A percentile compares a stretch with the other conserved stretches of the same genome.
These are phyloP conservation scores for Drosophila quinaria DNA, from an alignment of 2,888 invertebrate species.

Conservation along the genomic window DNA sequence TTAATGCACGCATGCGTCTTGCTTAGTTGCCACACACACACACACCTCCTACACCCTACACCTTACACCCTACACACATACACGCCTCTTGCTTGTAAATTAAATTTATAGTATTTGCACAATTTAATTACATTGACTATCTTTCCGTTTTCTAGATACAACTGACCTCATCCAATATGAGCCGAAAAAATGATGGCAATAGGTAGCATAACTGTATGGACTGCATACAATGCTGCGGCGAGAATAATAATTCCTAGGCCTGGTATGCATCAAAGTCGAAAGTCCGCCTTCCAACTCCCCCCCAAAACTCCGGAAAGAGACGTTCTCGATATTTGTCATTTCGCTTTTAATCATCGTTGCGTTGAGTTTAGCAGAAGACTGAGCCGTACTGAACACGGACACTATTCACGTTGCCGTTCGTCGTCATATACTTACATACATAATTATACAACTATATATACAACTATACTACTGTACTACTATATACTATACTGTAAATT, in stretches of 20 bases:
- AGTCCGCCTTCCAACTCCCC: conserved; percentile 27
- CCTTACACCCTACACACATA: neutral
- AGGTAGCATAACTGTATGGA: conserved; percentile 91
- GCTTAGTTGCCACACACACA: conserved; percentile 20
- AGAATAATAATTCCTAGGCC: conserved; percentile 86
- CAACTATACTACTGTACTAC: conserved; percentile 21
- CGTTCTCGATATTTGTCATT: conserved; percentile 31
- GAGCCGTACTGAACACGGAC: conserved; percentile 71
- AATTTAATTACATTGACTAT: conserved; percentile 1
- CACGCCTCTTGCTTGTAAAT: neutral
- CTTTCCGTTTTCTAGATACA: conserved; percentile 77
- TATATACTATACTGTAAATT: conserved; percentile 20
- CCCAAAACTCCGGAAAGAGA: conserved; percentile 10
- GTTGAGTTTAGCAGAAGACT: conserved; percentile 79
- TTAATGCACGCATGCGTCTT: conserved; percentile 49
- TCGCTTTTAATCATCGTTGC: conserved; percentile 45
- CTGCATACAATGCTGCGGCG: conserved; percentile 89
- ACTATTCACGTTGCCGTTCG: conserved; percentile 77
- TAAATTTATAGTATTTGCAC: neutral
- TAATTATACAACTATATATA: conserved; percentile 32
- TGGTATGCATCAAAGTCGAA: conserved; percentile 48
- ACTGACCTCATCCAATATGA: conserved; percentile 84
- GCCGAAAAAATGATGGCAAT: conserved; percentile 85
- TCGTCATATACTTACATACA: conserved; percentile 62
- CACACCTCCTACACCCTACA: conserved; percentile 17